Conservation (phyloP, 2,113 vertebrate species). For the Seriola aureovittata region DNA sequence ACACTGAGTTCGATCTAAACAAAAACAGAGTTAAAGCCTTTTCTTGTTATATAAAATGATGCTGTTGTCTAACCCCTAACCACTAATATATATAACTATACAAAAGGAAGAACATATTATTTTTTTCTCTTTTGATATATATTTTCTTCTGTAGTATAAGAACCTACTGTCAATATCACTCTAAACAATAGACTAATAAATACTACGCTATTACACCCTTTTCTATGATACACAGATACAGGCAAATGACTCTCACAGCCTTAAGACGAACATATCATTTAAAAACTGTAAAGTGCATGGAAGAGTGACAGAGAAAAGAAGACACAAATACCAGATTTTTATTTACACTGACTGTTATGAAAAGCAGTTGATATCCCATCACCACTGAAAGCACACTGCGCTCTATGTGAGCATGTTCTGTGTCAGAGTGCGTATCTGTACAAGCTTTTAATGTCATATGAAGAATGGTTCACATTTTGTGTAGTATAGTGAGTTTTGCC, state of each 20-base stretch:
- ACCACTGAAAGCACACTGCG: conserved; percentile 25
- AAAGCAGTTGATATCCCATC: conserved; percentile 57
- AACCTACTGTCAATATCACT: conserved; percentile 32
- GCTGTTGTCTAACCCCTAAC: conserved; percentile 4
- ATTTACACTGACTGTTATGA: conserved; percentile 32
- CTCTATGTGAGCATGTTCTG: not conserved
- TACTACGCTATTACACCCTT: conserved; percentile 24
- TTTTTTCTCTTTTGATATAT: conserved; percentile 13
- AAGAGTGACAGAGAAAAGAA: conserved; percentile 20
- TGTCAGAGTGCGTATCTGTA: not conserved
- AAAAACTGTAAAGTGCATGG: conserved; percentile 47
- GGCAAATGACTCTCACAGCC: conserved; percentile 16
- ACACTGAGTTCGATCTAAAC: conserved; percentile 1
- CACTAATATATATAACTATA: conserved; percentile 15
- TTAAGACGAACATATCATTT: conserved; percentile 24
- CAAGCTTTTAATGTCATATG: not conserved
- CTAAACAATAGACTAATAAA: conserved; percentile 33
- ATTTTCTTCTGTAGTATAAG: conserved; percentile 24
- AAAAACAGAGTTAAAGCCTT: conserved; percentile 36
- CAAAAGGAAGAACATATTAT: conserved; percentile 8
- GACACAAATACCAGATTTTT: conserved; percentile 14
- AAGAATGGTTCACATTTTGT: not conserved
- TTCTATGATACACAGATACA: conserved; percentile 41
- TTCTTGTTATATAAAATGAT: conserved; percentile 56
- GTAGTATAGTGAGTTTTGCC: too few relatives aligned